Evolutionary conservation across 2,888 invertebrate species (phyloP), one percentile per base, ranked within the genome.

Genomic region (Sarcophaga variegata): DNA sequence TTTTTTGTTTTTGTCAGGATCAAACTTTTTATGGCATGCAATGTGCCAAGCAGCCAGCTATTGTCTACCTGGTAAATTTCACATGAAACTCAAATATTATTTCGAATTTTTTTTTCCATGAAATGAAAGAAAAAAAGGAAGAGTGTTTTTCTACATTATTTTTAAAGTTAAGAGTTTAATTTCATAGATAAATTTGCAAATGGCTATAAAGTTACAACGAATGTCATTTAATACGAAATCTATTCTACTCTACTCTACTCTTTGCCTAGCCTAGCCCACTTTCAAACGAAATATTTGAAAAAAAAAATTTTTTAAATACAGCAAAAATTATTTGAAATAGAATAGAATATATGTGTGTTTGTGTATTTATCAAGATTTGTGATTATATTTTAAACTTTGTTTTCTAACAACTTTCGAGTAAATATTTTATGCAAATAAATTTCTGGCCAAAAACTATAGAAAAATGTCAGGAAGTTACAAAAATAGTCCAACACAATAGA

Each of bases 341-440:
- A 37, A 37, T 37, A 1, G 37, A 37, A 37, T 37, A 0, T 54
- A 54, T 54, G 54, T 14, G 17, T 54, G 54, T 54, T 5, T 54
- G 54, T 54, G 54, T 54, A 2, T 54, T 5, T 54, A 17, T 54
- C n/a, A 8, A 67, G 72, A 78, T 78, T 72, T 83, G 78, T 72
- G 78, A 83, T 83, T 78, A 72, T 78, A 78, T 78, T 78, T 67
- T 12, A 37, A 78, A 83, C 66, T 78, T 83, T 83, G 27, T 72
- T 76, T 81, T 62, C 6, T n/a, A 62, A 71, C 22, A 72, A 78
- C 66, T 66, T 78, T 83, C 78, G 54, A 67, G 67, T 78, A 83
- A 83, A 78, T 78, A 83, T 83, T 78, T 78, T 83, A 78, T 83
- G 78, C 78, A 78, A 78, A 83, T 78, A 83, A 78, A 67, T 78